Evolutionary conservation across 2,797 vertebrate species (phyloP), one percentile per base, ranked within the genome.

Genomic region (Hoplostethus atlanticus): DNA sequence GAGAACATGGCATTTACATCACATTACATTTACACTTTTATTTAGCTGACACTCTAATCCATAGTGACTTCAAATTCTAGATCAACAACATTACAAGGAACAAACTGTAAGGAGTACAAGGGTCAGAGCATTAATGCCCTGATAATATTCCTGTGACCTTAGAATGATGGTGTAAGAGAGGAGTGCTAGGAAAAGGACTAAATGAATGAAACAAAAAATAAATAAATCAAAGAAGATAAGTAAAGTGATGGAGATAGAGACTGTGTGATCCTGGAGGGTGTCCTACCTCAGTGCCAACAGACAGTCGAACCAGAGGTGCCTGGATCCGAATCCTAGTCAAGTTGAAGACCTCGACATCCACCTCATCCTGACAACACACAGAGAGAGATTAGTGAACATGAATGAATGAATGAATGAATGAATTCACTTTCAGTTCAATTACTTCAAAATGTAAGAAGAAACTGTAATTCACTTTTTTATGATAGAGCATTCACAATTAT

Each of bases 311-410:
- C 28, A 92, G 73, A n/a, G 94, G 87, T 3, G 89, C 87, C 12
- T 94, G 89, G 72, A 94, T 91, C 69, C 92, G 83, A 7, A 95
- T 70, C 7, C 85, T 87, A 60, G 80, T 80, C 31, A 94, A 73
- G 74, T 73, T 85, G 48, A 94, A 86, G 11, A 95, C 94, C 62
- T 94, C 92, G 55, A 95, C 51, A 28, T 87, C 82, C 1, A 94
- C 87, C 76, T 91, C 90, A 77, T 91, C 94, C 94, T 95, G 81
- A 16, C 55, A 73, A 58, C 30, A 55, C 52, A 55, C 21, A 55
- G 16, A 66, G 17, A 66, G 12, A 67, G 15, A 28, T 25, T 31
- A 21, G 51, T 4, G 52, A 44, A 11, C n/a, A 42, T 28, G 28
- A 21, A 38, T 5, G 44, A 13, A 46, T 46, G 44, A 51, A 21